Conservation (phyloP, 2,888 invertebrate genomes). For the Plebejus argus region DNA sequence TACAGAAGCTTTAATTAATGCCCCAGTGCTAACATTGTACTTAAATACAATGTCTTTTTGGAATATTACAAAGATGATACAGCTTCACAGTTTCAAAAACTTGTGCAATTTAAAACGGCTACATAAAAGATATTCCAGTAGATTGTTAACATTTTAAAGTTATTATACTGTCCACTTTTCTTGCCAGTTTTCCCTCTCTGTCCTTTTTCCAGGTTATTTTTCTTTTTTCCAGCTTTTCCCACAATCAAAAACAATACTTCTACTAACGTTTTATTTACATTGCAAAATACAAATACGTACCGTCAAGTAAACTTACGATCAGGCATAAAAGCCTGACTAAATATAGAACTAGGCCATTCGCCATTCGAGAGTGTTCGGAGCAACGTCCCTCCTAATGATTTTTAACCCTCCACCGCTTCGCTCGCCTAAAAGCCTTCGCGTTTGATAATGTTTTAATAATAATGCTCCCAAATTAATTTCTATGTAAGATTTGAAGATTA, state of each 20-base stretch:
- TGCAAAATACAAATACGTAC: not conserved
- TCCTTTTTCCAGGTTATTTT: too few species aligned
- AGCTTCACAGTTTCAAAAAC: not conserved
- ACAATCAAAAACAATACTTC: not conserved
- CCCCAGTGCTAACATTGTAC: not conserved
- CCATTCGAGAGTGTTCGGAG: not conserved
- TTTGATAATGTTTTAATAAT: constrained; percentile 7
- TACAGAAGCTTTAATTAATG: constrained; percentile 19
- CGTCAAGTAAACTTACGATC: not conserved
- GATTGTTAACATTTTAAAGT: too few species aligned
- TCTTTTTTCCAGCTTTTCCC: too few species aligned
- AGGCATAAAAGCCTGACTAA: not conserved
- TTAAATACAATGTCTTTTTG: not conserved
- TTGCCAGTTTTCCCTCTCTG: too few species aligned
- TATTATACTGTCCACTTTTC: too few species aligned
- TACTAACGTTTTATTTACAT: not conserved
- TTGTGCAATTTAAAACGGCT: not conserved
- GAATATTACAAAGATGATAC: not conserved
- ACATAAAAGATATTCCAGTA: too few species aligned
- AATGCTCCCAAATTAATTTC: constrained; percentile 3
- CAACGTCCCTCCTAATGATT: constrained; percentile 16
- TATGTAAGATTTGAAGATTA: not conserved
- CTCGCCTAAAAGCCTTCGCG: constrained; percentile 2
- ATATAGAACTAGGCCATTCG: constrained; percentile 12
- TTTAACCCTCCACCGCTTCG: not conserved